Evolutionary conservation across 2,888 invertebrate genomes (phyloP), one percentile per base, ranked within the genome.

Genomic region (Apamea monoglypha): DNA sequence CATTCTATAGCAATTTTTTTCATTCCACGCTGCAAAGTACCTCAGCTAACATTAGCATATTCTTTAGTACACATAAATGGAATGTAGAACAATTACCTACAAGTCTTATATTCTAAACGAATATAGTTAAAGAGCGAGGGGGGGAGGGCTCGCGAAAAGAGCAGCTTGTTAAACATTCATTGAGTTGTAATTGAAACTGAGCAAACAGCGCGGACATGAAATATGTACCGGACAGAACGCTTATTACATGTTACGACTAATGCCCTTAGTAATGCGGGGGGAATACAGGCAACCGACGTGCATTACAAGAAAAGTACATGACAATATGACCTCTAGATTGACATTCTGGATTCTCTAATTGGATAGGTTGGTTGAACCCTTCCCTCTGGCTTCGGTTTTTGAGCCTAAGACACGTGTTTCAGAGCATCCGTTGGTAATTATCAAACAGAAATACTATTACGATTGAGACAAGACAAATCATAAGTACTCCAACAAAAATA

Each of bases 121-220:
- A 73, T 70, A 83, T 86, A 80, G 76, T 83, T 85, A 66, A 80
- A 16, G 25, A 32, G 25, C 32, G 10, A 18, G 18, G 32, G 18
- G n/a, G 16, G 4, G 12, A 10, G 14, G 59, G 36, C 53, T 63
- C n/a, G 68, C 63, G 8, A 10, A 82, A 64, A 68, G 71, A 76
- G 50, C 76, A 47, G 53, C 74, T 74, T 36, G 59, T 74, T 74
- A 80, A 80, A 76, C 83, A 80, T 83, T 83, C 83, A 86, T 86
- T 76, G 85, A 63, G 76, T 76, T 82, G 76, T 85, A 76, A 85
- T 86, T 83, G 83, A 79, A 83, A 74, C 44, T 25, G 56, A 53
- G 44, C 36, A 68, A 73, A 77, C 21, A 84, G 40, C 44, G 50
- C 7, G 3, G 10, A 16, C 25, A 8, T 36, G n/a, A 8, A 7